Percentiles rank a stretch among this genome's conserved stretches.
Evolutionary conservation across 2,888 invertebrate genomes (phyloP).

Genomic region (Caenorhabditis wallacei): DNA sequence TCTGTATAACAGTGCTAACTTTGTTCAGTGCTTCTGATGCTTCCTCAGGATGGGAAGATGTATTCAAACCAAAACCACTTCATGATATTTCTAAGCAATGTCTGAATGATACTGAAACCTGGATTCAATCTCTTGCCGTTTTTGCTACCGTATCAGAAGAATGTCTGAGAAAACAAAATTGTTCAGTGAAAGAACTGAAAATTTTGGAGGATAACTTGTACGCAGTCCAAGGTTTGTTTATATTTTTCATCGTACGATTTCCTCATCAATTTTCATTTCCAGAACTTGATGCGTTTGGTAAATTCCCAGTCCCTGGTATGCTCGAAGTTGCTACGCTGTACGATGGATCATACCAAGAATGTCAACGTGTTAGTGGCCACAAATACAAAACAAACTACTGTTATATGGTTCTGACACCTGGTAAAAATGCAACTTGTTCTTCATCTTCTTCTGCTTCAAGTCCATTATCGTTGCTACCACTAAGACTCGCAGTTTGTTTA

Average conservation of each 20-base stretch:
- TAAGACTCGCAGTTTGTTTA: conserved; percentile 53
- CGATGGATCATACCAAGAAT: conserved; percentile 63
- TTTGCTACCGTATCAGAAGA: conserved; percentile 28
- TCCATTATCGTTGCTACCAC: conserved; percentile 21
- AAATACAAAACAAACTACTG: conserved; percentile 67
- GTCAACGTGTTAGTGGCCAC: conserved; percentile 41
- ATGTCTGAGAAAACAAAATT: conserved; percentile 29
- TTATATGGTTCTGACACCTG: conserved; percentile 42
- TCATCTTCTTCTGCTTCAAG: neutral
- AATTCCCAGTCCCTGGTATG: conserved; percentile 53
- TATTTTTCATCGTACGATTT: neutral
- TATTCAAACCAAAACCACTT: conserved; percentile 39
- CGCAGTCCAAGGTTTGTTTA: conserved; percentile 36
- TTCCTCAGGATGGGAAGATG: conserved; percentile 34
- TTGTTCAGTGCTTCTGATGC: neutral
- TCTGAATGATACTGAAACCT: conserved; percentile 41
- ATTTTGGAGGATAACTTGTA: conserved; percentile 46
- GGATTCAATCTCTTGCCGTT: conserved; percentile 40
- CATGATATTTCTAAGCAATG: conserved; percentile 35
- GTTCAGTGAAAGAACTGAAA: conserved; percentile 21
- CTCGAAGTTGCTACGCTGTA: conserved; percentile 45
- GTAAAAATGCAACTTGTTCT: conserved; percentile 25
- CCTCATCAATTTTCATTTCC: neutral
- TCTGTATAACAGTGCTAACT: neutral
- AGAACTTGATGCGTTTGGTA: conserved; percentile 68